Evolutionary conservation across 2,797 vertebrate species (phyloP).

Genomic region (Silurus aristotelis): DNA sequence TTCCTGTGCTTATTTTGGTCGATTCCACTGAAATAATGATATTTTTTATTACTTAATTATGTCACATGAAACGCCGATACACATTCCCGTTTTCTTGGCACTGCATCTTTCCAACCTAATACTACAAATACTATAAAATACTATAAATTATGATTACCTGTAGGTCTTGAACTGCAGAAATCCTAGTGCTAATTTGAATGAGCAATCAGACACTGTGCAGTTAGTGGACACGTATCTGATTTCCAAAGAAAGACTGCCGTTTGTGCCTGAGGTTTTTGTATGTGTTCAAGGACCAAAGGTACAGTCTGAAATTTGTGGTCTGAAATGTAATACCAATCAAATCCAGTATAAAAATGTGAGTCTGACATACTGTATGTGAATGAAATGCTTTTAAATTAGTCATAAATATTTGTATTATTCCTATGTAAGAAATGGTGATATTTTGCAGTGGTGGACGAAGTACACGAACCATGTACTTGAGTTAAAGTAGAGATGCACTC

Average conservation of each 20-base stretch:
- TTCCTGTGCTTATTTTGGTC: slow-evolving; percentile 10
- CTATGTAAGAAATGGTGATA: too few species aligned
- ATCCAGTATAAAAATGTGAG: neutral
- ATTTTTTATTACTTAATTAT: neutral
- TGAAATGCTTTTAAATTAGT: neutral
- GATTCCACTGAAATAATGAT: neutral
- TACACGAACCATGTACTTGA: too few species aligned
- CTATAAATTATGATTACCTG: neutral
- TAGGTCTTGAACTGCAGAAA: neutral
- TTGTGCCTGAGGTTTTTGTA: neutral
- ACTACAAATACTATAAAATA: neutral
- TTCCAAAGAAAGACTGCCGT: neutral
- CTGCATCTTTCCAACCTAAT: neutral
- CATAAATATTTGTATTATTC: neutral
- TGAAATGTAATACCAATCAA: neutral
- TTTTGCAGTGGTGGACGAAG: too few species aligned
- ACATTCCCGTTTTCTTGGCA: neutral
- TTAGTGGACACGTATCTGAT: neutral
- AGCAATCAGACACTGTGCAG: neutral
- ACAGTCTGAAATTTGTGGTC: neutral
- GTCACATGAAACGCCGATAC: neutral
- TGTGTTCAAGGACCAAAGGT: neutral
- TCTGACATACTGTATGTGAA: neutral
- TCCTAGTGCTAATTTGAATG: neutral
- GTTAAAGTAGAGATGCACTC: too few species aligned